These are phyloP conservation scores for Dynastes hyllus DNA, from an alignment of 2,888 invertebrate species.

Conservation along the genomic window DNA sequence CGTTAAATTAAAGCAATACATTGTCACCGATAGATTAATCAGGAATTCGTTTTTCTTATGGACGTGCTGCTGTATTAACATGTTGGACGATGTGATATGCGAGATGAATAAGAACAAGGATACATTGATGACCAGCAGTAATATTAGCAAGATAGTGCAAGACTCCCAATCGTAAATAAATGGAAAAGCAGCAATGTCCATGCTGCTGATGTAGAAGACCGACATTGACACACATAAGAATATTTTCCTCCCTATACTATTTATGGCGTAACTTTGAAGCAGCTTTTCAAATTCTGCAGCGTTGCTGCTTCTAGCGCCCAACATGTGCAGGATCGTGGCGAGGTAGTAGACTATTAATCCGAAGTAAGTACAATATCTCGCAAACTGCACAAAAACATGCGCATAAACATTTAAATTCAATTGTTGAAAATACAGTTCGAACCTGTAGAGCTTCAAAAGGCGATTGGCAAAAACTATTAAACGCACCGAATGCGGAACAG, in stretches of 20 bases:
- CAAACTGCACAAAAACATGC: slow-evolving; percentile 34
- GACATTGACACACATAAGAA: slow-evolving; percentile 10
- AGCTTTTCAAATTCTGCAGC: neutral
- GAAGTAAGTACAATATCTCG: slow-evolving; percentile 21
- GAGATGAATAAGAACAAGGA: slow-evolving; percentile 46
- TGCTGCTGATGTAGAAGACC: slow-evolving; percentile 24
- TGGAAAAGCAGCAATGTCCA: slow-evolving; percentile 32
- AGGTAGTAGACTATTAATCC: slow-evolving; percentile 12
- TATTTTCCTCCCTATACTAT: neutral
- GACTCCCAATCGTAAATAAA: slow-evolving; percentile 24
- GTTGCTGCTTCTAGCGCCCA: slow-evolving; percentile 17
- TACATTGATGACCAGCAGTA: slow-evolving; percentile 28
- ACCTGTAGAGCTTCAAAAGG: slow-evolving; percentile 57
- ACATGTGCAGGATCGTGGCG: slow-evolving; percentile 9
- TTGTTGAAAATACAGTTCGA: slow-evolving; percentile 47
- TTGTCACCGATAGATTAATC: slow-evolving; percentile 70
- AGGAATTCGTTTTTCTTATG: slow-evolving; percentile 37
- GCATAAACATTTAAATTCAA: neutral
- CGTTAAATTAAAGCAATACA: slow-evolving; percentile 73
- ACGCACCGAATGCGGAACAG: neutral
- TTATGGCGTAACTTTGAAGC: slow-evolving; percentile 11
- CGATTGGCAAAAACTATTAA: slow-evolving; percentile 53
- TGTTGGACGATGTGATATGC: slow-evolving; percentile 71
- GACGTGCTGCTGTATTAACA: slow-evolving; percentile 67
- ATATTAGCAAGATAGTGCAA: slow-evolving; percentile 20